A percentile compares a stretch with the other conserved stretches of the same genome.
phyloP scores from a whole-genome alignment of 2,797 vertebrate genomes.

The Megalops cyprinoides region DNA sequence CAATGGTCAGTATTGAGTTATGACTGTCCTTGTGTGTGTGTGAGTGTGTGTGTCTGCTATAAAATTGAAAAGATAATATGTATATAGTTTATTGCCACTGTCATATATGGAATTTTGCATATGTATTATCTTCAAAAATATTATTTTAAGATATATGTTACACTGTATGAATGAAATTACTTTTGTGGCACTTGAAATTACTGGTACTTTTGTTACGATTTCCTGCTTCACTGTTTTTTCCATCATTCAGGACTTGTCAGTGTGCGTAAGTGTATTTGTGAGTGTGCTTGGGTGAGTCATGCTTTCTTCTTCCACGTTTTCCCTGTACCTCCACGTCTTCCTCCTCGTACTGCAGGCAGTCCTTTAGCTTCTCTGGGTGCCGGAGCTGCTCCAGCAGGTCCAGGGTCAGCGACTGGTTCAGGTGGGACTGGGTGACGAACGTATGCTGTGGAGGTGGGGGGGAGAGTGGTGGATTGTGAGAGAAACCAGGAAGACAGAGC shows the following conservation, averaged over 20 bases:
- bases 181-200: neutral
- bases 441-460: constrained; percentile 67
- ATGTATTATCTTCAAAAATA: neutral
- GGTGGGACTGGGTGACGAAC: constrained; percentile 74
- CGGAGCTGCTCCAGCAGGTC: constrained; percentile 84
- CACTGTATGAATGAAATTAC: neutral
- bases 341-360: constrained; percentile 70
- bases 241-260: too few species aligned
- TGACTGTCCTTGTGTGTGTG: neutral
- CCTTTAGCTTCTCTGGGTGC: constrained; percentile 80
- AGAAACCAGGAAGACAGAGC: neutral
- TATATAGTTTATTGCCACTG: too few species aligned
- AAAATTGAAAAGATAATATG: too few species aligned
- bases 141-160: neutral
- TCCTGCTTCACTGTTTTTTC: too few species aligned
- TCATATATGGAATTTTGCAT: neutral
- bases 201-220: neutral
- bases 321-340: constrained; percentile 78
- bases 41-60: too few species aligned
- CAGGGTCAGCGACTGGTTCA: constrained; percentile 75
- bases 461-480: neutral
- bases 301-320: too few species aligned
- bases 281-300: neutral
- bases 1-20: neutral
- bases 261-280: neutral